phyloP scores from a whole-genome alignment of 2,888 invertebrate genomes.

The Salpingus planirostris region DNA sequence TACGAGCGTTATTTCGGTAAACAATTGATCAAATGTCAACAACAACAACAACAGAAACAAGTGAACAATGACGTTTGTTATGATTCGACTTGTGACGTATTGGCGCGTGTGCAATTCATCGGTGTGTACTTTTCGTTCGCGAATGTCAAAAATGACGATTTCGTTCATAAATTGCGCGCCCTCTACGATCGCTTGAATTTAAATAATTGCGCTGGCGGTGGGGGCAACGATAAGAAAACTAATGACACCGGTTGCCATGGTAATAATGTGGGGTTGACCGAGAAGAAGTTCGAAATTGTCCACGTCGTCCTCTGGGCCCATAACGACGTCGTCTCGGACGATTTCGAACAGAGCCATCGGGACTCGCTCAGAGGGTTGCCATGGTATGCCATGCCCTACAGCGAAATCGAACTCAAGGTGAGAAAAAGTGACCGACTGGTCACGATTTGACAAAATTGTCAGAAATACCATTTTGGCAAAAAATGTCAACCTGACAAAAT shows the following conservation, averaged over 20 bases:
- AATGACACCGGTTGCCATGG: too few relatives aligned
- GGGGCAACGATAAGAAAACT: too few relatives aligned
- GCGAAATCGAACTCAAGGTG: conserved; percentile 63
- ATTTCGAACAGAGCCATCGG: conserved; percentile 56
- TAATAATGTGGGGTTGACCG: conserved; percentile 22
- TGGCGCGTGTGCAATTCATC: conserved; percentile 47
- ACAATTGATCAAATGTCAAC: conserved; percentile 47
- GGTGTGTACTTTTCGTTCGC: conserved; percentile 65
- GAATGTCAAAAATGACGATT: conserved; percentile 60
- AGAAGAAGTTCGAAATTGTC: conserved; percentile 51
- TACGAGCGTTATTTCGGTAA: conserved; percentile 54
- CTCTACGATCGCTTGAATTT: conserved; percentile 44
- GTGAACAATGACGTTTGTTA: conserved; percentile 33
- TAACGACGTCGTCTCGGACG: conserved; percentile 54
- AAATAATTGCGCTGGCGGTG: conserved; percentile 24
- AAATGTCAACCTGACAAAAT: too few relatives aligned
- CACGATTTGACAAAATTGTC: background rate
- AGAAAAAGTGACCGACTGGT: conserved; percentile 14
- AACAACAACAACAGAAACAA: too few relatives aligned
- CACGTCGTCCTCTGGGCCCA: conserved; percentile 64
- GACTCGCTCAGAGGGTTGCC: conserved; percentile 55
- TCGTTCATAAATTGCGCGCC: conserved; percentile 53
- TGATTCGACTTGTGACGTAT: conserved; percentile 43
- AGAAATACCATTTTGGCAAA: too few relatives aligned
- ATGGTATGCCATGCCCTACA: conserved; percentile 63